These are phyloP conservation scores for Drosophila macrospina DNA, from an alignment of 2,888 invertebrate species.

Conservation along the genomic window DNA sequence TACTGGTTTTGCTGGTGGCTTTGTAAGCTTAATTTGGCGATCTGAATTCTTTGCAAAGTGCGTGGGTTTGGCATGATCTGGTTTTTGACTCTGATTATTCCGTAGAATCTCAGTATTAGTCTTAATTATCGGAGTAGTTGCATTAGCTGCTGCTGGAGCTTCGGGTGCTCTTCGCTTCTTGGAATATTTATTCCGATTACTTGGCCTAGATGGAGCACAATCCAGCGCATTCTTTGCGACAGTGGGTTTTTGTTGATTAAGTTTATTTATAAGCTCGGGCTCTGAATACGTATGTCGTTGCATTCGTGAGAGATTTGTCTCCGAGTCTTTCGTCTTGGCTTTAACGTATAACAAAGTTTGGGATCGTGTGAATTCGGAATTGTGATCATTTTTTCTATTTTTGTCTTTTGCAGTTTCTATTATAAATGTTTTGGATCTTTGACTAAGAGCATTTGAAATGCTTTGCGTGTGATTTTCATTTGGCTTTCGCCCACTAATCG, in stretches of 20 bases:
- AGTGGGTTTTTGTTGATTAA: conserved; percentile 17
- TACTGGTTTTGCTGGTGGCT: conserved; percentile 9
- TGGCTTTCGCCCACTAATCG: conserved; percentile 89
- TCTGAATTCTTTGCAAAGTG: conserved; percentile 86
- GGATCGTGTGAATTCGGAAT: conserved; percentile 59
- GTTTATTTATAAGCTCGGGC: conserved; percentile 88
- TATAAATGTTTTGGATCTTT: conserved; percentile 70
- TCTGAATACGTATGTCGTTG: conserved; percentile 87
- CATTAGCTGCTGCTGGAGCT: conserved; percentile 46
- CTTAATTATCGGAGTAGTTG: conserved; percentile 1
- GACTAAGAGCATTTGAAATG: conserved; percentile 36
- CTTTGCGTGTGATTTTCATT: conserved; percentile 26
- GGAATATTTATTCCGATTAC: conserved; percentile 86
- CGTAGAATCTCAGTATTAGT: conserved; percentile 15
- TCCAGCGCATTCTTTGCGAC: conserved; percentile 12
- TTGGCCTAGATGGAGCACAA: conserved; percentile 37
- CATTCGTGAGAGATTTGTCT: conserved; percentile 53
- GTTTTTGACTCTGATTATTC: conserved; percentile 12
- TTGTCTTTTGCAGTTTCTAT: conserved; percentile 38
- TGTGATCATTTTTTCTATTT: conserved; percentile 7
- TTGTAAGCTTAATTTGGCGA: conserved; percentile 86
- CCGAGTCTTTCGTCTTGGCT: conserved; percentile 44
- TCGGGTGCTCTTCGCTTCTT: conserved; percentile 91
- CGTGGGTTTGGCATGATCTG: conserved; percentile 87
- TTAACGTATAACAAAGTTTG: conserved; percentile 62